Conservation (phyloP, 2,797 vertebrate species). For the Protosalanx chinensis region DNA sequence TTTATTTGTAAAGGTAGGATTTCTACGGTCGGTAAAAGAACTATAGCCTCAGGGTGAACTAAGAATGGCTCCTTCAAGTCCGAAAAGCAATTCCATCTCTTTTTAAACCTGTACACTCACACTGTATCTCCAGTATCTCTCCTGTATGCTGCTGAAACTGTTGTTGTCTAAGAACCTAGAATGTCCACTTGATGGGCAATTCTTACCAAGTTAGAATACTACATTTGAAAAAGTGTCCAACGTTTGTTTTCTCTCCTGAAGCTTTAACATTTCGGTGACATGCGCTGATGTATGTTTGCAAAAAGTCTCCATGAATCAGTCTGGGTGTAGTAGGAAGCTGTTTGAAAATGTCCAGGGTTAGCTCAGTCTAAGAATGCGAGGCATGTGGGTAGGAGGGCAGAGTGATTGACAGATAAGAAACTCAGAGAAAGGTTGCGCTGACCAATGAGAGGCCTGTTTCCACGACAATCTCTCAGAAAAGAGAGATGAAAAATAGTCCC, state of each 20-base stretch:
- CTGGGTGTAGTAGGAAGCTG: not conserved
- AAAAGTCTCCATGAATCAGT: conserved; percentile 34
- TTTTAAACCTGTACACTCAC: no score
- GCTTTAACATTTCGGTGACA: not conserved
- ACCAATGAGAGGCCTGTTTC: not conserved
- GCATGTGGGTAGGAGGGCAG: conserved; percentile 30
- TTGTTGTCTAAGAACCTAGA: not conserved
- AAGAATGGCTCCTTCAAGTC: no score
- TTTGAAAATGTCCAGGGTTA: conserved; percentile 6
- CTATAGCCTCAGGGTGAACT: no score
- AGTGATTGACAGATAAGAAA: conserved; percentile 30
- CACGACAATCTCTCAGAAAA: not conserved
- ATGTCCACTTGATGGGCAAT: not conserved
- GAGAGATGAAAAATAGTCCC: not conserved
- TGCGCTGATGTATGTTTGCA: not conserved
- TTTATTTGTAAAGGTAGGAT: no score
- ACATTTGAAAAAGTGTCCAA: no score
- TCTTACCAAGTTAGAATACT: no score
- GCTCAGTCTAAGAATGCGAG: conserved; percentile 45
- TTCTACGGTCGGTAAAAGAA: no score
- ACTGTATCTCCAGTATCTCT: no score
- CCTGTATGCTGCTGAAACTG: no score
- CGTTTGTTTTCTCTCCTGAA: no score
- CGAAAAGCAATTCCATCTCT: no score
- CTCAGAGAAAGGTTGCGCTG: conserved; percentile 11